Evolutionary conservation across 2,113 vertebrate species (phyloP).

Genomic region (Cyprinodon variegatus): DNA sequence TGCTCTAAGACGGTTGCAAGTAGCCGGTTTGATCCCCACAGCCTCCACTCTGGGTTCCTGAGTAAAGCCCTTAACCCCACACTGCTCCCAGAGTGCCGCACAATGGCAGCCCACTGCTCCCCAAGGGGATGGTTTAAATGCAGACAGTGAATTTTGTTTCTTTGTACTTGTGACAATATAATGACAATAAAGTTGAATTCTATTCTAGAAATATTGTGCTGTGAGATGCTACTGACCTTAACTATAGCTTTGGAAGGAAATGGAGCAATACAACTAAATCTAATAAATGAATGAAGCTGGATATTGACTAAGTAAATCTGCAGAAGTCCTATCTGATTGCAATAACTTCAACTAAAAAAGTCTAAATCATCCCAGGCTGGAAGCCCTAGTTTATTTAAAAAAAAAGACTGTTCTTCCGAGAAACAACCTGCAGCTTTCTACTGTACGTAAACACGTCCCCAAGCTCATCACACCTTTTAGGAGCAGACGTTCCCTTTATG

Average conservation of each 20-base stretch:
- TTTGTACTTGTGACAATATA: too few relatives aligned
- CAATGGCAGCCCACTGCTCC: too few relatives aligned
- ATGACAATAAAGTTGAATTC: neutral
- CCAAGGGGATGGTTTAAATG: too few relatives aligned
- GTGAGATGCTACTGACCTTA: neutral
- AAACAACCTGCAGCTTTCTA: neutral
- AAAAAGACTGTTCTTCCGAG: neutral
- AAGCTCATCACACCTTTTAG: constrained; percentile 16
- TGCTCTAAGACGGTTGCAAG: too few relatives aligned
- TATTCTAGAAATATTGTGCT: neutral
- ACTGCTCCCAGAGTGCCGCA: too few relatives aligned
- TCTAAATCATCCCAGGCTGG: neutral
- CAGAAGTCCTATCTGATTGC: constrained; percentile 2
- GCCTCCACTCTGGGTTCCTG: too few relatives aligned
- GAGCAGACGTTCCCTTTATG: constrained; percentile 19
- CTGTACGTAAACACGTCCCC: neutral
- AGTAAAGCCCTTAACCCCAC: too few relatives aligned
- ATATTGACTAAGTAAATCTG: neutral
- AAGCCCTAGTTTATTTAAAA: neutral
- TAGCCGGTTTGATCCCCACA: too few relatives aligned
- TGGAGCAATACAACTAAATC: neutral
- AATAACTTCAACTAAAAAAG: neutral
- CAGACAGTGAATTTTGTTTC: too few relatives aligned
- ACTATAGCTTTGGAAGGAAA: neutral
- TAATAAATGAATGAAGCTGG: neutral